Evolutionary conservation across 1,140 invertebrate genomes (phyloP), one percentile per base, ranked within the genome.

Genomic region (Calephelis virginiensis): DNA sequence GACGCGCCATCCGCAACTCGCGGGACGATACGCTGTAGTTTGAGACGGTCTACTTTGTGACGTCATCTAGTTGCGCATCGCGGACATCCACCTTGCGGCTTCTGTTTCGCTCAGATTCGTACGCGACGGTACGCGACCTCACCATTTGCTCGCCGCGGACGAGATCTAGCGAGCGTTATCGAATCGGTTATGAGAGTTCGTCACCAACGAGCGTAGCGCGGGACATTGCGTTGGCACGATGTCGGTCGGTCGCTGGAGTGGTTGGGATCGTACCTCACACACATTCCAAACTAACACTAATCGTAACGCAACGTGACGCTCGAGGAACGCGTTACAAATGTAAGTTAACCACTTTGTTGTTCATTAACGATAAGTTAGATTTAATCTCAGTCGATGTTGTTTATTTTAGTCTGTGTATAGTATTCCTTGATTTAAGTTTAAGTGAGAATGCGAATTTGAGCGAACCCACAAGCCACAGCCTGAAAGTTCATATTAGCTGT

Each of bases 291-390:
- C 86, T 86, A 86, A 83, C 78, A 76, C 74, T 83, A 80, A 78
- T 78, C 74, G 78, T 82, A 83, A 80, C 83, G 78, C 76, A 73
- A 79, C 60, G 74, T 80, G 80, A 80, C 80, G 80, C 82, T 76
- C 75, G 77, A 76, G 71, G 68, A 74, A 72, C 75, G 82, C 85
- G 82, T 83, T 83, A 77, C 84, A 77, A 73, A 83, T 86, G 85
- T 89, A 86, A 83, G 81, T 90, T 90, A 88, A 88, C 88, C 88
- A 90, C 88, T 90, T 86, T 88, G 88, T 90, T 90, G 88, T 90
- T 90, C 88, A 90, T 90, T 90, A 90, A 85, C 80, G 83, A 80
- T 89, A 90, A 89, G 86, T 83, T 89, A 88, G 85, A 69, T 83
- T 86, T 89, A 90, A 90, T 89, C 82, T 90, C 85, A 86, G 81